Conservation (phyloP, 2,888 invertebrate species). For the Prosapia bicincta region DNA sequence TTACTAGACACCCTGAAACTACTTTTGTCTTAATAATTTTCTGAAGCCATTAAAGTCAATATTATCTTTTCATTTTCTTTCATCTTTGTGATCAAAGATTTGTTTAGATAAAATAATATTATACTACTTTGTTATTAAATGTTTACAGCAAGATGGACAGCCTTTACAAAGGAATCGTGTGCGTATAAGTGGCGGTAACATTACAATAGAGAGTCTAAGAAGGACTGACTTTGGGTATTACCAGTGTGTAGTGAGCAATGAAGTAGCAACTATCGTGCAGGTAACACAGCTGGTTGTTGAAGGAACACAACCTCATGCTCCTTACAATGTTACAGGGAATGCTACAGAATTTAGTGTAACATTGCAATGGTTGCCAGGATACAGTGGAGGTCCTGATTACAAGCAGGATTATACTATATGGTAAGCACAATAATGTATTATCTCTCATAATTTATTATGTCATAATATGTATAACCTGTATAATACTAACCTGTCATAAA, state of each 20-base stretch:
- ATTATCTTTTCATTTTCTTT: too few relatives aligned
- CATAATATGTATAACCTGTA: too few relatives aligned
- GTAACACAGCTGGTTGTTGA: slow-evolving; percentile 86
- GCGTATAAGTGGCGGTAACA: slow-evolving; percentile 79
- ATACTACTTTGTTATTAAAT: neutral
- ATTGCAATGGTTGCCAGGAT: slow-evolving; percentile 90
- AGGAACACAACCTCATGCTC: slow-evolving; percentile 96
- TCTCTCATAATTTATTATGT: too few relatives aligned
- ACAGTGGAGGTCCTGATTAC: slow-evolving; percentile 92
- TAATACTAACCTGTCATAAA: too few relatives aligned
- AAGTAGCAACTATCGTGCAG: slow-evolving; percentile 92
- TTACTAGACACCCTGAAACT: too few relatives aligned
- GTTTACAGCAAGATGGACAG: slow-evolving; percentile 65
- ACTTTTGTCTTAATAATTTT: too few relatives aligned
- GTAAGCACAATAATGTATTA: too few relatives aligned
- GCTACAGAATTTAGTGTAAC: slow-evolving; percentile 89
- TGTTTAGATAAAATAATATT: too few relatives aligned
- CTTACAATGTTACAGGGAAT: slow-evolving; percentile 89
- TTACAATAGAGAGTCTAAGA: slow-evolving; percentile 83
- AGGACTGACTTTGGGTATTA: slow-evolving; percentile 92
- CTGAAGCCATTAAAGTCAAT: too few relatives aligned
- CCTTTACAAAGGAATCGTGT: slow-evolving; percentile 77
- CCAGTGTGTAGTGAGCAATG: slow-evolving; percentile 93
- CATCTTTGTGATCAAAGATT: too few relatives aligned
- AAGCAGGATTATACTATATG: slow-evolving; percentile 94